Base-by-base conservation (phyloP, 2,113 vertebrate species). In the Lutjanus erythropterus region DNA sequence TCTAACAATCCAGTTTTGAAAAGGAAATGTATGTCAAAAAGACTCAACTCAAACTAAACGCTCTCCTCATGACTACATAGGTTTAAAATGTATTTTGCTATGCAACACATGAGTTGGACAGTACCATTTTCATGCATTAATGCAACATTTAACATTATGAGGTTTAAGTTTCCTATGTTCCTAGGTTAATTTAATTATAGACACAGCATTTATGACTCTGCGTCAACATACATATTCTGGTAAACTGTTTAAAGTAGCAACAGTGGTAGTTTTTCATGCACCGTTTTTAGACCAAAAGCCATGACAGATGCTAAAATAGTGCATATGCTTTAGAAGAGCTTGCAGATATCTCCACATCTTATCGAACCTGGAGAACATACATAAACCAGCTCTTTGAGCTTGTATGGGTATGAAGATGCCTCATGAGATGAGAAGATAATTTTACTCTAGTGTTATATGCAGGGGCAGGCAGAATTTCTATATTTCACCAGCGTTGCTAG, bases 371-470 rank as follows among this genome's bases (percentile, higher is more conserved):
- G 35, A 84, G 80, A 85, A 71, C 52, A 52, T 39, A 78, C 31
- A 69, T 18, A 44, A 56, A 65, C 37, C 52, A 16, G 53, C 58
- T 66, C 78, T 75, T 68, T 84, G 35, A 87, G 81, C 58, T 56
- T 18, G 71, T 75, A 71, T 64, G 27, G 75, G 75, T 82, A 85
- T 59, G 86, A 85, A 94, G 85, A 91, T 84, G 89, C 72, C 78
- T 87, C 56, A 12, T 19, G 25, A 94, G 94, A 95, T 95, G 78
- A 88, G 86, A 59, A 79, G 91, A 94, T 94, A 88, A 88, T 89
- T 85, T 62, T 71, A 81, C 83, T 91, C 84, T 75, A 53, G 80
- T 69, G 84, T 84, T 80, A 87, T 81, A 59, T 84, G 88, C 83
- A 91, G 71, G 71, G 73, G 85, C 88, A 90, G 86, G 82, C 88